Evolutionary conservation across 2,888 invertebrate genomes (phyloP).

Genomic region (Notodonta dromedarius): DNA sequence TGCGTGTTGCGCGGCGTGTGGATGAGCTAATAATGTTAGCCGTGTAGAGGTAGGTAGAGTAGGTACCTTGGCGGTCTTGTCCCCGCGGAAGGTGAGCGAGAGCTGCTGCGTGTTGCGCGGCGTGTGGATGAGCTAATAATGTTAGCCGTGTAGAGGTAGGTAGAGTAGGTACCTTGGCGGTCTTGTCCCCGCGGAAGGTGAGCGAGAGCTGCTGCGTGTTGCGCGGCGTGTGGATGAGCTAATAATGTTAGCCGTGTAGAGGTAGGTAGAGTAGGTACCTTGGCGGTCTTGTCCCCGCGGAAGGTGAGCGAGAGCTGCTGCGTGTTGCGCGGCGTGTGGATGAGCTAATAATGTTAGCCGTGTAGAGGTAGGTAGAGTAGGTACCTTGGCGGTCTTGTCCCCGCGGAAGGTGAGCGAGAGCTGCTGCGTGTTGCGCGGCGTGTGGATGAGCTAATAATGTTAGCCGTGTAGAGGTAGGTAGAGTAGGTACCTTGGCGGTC

Average conservation of each 20-base stretch:
- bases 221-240: constrained; percentile 95
- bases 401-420: constrained; percentile 97
- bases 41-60: not conserved
- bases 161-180: constrained; percentile 97
- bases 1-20: constrained; percentile 99
- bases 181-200: constrained; percentile 98
- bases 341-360: constrained; percentile 63
- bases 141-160: not conserved
- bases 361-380: too few species aligned
- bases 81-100: constrained; percentile 96
- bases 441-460: constrained; percentile 88
- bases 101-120: constrained; percentile 98
- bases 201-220: constrained; percentile 97
- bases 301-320: constrained; percentile 97
- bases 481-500: constrained; percentile 97
- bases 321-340: constrained; percentile 98
- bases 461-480: not conserved
- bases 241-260: not conserved
- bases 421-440: constrained; percentile 97
- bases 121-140: constrained; percentile 90
- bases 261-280: too few species aligned
- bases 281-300: constrained; percentile 98
- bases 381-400: constrained; percentile 98
- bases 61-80: constrained; percentile 98
- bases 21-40: constrained; percentile 78